These are phyloP conservation scores for Cryptoblepharus egeriae DNA, from an alignment of 2,797 vertebrate species.

Conservation along the genomic window DNA sequence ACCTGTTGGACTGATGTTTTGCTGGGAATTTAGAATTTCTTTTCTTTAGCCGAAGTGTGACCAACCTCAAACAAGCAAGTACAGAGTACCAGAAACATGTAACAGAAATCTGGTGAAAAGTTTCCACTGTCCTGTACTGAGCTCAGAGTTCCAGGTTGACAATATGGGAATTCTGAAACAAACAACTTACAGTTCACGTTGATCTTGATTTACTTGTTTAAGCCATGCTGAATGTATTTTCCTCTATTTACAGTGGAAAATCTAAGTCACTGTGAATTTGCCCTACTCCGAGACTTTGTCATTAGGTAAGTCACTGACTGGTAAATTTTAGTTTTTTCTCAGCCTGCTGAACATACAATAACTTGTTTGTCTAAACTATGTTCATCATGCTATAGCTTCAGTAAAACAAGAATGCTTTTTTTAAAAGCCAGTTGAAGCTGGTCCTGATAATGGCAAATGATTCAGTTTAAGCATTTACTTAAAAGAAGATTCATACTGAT, in stretches of 20 bases:
- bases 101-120: not conserved
- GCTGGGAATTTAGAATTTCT: not conserved
- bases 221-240: conserved; percentile 23
- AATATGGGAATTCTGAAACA: not conserved
- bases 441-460: not conserved
- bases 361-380: not conserved
- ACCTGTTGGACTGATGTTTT: not conserved
- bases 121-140: not conserved
- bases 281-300: conserved; percentile 94
- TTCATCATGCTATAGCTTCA: too few relatives aligned
- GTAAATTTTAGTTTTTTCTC: not conserved
- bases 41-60: not conserved
- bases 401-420: not conserved
- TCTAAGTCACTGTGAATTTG: conserved; percentile 96
- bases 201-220: not conserved
- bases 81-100: not conserved
- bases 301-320: conserved; percentile 88
- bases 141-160: not conserved
- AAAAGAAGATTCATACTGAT: too few relatives aligned
- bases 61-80: not conserved
- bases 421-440: not conserved
- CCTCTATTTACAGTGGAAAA: conserved; percentile 90
- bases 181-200: not conserved
- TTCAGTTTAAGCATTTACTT: too few relatives aligned
- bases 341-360: not conserved